Evolutionary conservation across 2,888 invertebrate genomes (phyloP).

Genomic region (Entomobrya proxima): DNA sequence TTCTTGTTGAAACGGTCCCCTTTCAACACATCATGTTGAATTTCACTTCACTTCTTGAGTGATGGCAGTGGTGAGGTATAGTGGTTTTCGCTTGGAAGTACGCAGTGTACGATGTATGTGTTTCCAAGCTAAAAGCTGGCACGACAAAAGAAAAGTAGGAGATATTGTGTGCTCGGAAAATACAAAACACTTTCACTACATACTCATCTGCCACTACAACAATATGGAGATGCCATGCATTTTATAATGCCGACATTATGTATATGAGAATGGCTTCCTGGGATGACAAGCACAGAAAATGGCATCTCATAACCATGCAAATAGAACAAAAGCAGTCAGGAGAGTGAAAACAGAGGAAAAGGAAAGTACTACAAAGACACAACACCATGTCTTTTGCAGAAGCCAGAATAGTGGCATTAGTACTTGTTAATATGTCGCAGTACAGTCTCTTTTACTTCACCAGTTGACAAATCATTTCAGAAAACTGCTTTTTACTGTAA

Average conservation of each 20-base stretch:
- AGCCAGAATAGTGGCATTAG: neutral
- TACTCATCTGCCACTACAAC: neutral
- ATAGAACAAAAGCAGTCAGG: neutral
- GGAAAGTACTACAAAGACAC: neutral
- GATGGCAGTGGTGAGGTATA: neutral
- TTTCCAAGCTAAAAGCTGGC: neutral
- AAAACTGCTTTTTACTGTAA: neutral
- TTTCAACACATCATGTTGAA: constrained; percentile 14
- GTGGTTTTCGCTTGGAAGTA: neutral
- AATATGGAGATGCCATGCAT: too few species aligned
- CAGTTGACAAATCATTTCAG: constrained; percentile 13
- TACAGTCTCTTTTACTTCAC: neutral
- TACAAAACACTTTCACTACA: neutral
- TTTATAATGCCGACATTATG: neutral
- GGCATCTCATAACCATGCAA: constrained; percentile 24
- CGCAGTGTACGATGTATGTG: neutral
- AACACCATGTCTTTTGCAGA: neutral
- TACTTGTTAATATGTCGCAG: neutral
- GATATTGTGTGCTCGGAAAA: neutral
- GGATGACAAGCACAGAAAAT: constrained; percentile 19
- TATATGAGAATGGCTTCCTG: constrained; percentile 14
- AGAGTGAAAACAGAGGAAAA: neutral
- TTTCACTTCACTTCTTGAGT: constrained; percentile 26
- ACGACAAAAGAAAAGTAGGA: too few species aligned
- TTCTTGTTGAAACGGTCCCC: neutral